phyloP scores from a whole-genome alignment of 37 sponge, comb jelly and placozoan genomes.

The Geodia barretti region DNA sequence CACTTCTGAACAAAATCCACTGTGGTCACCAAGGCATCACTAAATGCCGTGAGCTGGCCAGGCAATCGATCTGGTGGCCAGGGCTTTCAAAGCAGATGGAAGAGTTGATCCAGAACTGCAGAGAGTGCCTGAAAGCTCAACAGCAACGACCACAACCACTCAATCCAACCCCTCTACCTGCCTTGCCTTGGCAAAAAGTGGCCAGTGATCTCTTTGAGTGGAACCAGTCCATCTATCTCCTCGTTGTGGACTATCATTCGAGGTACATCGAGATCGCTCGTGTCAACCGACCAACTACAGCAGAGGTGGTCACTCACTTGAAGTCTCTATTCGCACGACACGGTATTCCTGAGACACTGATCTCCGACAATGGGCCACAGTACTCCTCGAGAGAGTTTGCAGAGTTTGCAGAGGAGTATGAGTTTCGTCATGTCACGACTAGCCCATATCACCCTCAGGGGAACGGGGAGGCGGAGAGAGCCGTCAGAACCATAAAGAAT shows the following conservation, averaged over 20 bases:
- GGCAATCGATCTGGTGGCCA: conserved; percentile 44
- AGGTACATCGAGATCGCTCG: conserved; percentile 48
- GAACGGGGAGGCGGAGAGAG: conserved; percentile 53
- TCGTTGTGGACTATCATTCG: conserved; percentile 47
- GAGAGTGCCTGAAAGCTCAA: conserved; percentile 6
- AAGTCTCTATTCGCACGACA: conserved; percentile 44
- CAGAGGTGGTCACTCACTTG: conserved; percentile 28
- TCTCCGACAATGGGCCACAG: conserved; percentile 70
- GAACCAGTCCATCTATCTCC: conserved; percentile 3
- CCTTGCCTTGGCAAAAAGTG: conserved; percentile 26
- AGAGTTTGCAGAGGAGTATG: conserved; percentile 33
- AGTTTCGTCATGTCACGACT: conserved; percentile 35
- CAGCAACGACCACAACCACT: conserved; percentile 17
- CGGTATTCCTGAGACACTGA: conserved; percentile 37
- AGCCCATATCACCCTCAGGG: conserved; percentile 45
- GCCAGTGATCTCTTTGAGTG: conserved; percentile 33
- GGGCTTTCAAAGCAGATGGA: conserved; percentile 15
- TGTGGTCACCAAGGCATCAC: conserved; percentile 32
- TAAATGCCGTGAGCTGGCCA: conserved; percentile 36
- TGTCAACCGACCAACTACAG: conserved; percentile 27
- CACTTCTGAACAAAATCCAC: conserved; percentile 24
- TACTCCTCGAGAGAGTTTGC: conserved; percentile 18
- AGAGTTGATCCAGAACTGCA: conserved; percentile 15
- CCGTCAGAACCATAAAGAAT: conserved; percentile 43
- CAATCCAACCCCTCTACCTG: conserved; percentile 5